Base-by-base conservation (phyloP, 2,113 vertebrate species). In the Syrrhaptes paradoxus region DNA sequence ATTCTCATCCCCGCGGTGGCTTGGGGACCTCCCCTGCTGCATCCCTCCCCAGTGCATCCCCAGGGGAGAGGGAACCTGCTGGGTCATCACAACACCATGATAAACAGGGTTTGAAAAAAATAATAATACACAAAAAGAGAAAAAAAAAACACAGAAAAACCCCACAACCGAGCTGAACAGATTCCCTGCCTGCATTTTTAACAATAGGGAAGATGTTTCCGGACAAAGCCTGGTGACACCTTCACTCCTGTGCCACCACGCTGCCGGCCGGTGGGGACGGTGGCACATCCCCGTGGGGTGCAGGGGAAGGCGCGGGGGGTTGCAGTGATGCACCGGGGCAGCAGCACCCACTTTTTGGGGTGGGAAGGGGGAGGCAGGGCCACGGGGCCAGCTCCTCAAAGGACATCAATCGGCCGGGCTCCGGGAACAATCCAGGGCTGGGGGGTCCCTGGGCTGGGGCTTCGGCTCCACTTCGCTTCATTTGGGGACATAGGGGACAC, bases 261-360 rank as follows among this genome's bases (percentile, higher is more conserved):
- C 34, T 36, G 46, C 24, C 4, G 7, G 28, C 8, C 3, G 0
- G 2, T 13, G 55, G 61, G 76, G 76, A 79, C 2, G 2, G 81
- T 7, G 68, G 4, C 63, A 34, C 4, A 0, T 68, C 36, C 36
- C 43, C 11, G 0, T 1, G 29, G 73, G 62, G 7, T 1, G 4
- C 62, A 19, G 62, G 36, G 14, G 18, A 62, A 29, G 31, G n/a
- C 28, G 36, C 0, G 11, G 41, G 2, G 21, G 46, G 65, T 43
- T 38, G 38, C 38, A 41, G 20, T 0, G 0, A 68, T 7, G 49
- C 3, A 1, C 26, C 0, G 0, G 28, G 48, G 17, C 11, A 36
- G 43, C 49, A 58, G 32, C 34, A 9, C 14, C 31, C 28, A 3
- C 4, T 28, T 58, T 82, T 58, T 7, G 52, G 36, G 43, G 12